Evolutionary conservation across 2,888 invertebrate genomes (phyloP), one percentile per base, ranked within the genome.

Genomic region (Cataglyphis livida): DNA sequence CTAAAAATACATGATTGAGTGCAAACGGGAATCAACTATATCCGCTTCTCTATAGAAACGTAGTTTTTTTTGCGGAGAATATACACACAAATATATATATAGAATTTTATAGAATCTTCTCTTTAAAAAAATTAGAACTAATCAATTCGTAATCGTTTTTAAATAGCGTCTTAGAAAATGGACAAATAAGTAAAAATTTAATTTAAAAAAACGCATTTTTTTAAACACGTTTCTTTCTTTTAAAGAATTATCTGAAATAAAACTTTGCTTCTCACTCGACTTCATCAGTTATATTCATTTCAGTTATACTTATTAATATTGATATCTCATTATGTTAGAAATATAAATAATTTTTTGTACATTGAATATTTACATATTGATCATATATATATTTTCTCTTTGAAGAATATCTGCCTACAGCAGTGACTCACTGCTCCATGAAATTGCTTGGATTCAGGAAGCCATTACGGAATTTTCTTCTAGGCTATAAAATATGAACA

Each of bases 401-500:
- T 21, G 41, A 41, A 62, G 41, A 38, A 32, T 28, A 48, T 32
- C 18, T 48, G 1, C 32, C 4, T 3, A 64, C 35, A 21, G 15
- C 32, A 32, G n/a, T 6, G 15, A 32, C 32, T 74, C 28, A 57
- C 32, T n/a, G 32, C 38, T 65, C n/a, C 10, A 28, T 7, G 25
- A 51, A 65, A 54, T 7, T 38, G 75, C 18, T 54, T 44, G 18
- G 25, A 59, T 44, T 59, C 35, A 70, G 59, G 41, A 59, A 70
- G 18, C 44, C 12, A 32, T 70, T 70, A 44, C 44, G 44, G 44
- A 59, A 79, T 79, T 59, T 61, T 51, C 66, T 66, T 61, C 57
- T 51, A 44, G n/a, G 62, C 21, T 41, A 12, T 59, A 51, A 65
- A 64, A 61, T 71, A 44, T 35, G 44, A 59, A 70, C 84, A 62